A percentile compares a stretch with the other conserved stretches of the same genome.
Evolutionary conservation across 2,888 invertebrate genomes (phyloP).

Genomic region (Creontiades dilutus): DNA sequence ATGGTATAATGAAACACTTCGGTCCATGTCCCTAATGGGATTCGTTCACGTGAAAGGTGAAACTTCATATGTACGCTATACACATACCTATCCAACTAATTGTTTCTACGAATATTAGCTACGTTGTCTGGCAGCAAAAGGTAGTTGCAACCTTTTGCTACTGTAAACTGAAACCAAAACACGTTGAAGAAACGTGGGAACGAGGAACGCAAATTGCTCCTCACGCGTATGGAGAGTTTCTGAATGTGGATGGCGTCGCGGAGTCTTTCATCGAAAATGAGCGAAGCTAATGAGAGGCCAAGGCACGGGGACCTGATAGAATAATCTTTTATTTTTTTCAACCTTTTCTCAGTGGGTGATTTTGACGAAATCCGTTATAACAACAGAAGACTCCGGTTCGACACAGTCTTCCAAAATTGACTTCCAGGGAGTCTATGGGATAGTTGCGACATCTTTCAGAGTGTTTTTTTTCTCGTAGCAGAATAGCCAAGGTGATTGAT

Average conservation of each 20-base stretch:
- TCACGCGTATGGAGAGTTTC: constrained; percentile 5
- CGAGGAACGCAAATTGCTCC: constrained; percentile 20
- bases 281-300: constrained; percentile 23
- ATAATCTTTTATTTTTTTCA: constrained; percentile 20
- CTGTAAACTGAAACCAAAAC: constrained; percentile 6
- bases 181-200: not conserved
- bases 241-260: constrained; percentile 32
- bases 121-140: not conserved
- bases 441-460: not conserved
- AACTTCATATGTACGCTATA: not conserved
- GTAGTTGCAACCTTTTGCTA: not conserved
- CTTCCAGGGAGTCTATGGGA: not conserved
- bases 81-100: not conserved
- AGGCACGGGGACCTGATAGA: constrained; percentile 17
- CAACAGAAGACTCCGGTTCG: constrained; percentile 9
- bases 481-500: too few relatives aligned
- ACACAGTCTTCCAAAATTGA: constrained; percentile 35
- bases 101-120: not conserved
- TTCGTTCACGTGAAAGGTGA: not conserved
- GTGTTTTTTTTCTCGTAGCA: too few relatives aligned
- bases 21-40: not conserved
- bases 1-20: not conserved
- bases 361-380: constrained; percentile 31
- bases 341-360: constrained; percentile 1
- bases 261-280: constrained; percentile 28